Conservation (phyloP, 2,888 invertebrate species). For the Euplexia lucipara region DNA sequence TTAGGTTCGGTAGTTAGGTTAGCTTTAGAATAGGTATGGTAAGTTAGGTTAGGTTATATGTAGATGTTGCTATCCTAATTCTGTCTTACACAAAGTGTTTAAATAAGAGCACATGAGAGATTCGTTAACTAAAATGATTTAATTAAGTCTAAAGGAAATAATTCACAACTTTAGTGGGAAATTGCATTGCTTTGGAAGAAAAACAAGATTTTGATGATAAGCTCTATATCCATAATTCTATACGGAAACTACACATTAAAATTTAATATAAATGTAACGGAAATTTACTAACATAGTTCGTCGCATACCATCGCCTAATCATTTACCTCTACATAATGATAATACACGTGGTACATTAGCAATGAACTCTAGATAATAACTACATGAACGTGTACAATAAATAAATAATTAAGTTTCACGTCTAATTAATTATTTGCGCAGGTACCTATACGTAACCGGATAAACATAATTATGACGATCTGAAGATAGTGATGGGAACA, state of each 20-base stretch:
- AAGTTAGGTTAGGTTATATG: too few relatives aligned
- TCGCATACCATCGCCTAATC: constrained; percentile 6
- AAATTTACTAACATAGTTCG: constrained; percentile 14
- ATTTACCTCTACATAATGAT: neutral
- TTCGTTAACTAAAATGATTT: too few relatives aligned
- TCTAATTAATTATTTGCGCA: constrained; percentile 20
- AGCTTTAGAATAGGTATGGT: neutral
- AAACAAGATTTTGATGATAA: too few relatives aligned
- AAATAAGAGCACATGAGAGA: too few relatives aligned
- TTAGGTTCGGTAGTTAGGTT: too few relatives aligned
- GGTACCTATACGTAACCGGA: constrained; percentile 19
- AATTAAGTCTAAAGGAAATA: too few relatives aligned
- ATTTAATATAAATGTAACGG: neutral
- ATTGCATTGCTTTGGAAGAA: too few relatives aligned
- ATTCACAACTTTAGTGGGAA: too few relatives aligned
- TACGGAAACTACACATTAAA: neutral
- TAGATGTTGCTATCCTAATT: too few relatives aligned
- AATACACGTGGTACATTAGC: neutral
- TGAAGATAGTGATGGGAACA: neutral
- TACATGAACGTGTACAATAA: neutral
- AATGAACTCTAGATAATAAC: constrained; percentile 8
- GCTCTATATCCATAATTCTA: neutral
- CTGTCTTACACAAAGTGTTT: too few relatives aligned
- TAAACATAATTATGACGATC: constrained; percentile 13
- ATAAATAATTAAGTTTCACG: constrained; percentile 7